phyloP scores from a whole-genome alignment of 2,888 invertebrate genomes.

The Scaptomyza flava region DNA sequence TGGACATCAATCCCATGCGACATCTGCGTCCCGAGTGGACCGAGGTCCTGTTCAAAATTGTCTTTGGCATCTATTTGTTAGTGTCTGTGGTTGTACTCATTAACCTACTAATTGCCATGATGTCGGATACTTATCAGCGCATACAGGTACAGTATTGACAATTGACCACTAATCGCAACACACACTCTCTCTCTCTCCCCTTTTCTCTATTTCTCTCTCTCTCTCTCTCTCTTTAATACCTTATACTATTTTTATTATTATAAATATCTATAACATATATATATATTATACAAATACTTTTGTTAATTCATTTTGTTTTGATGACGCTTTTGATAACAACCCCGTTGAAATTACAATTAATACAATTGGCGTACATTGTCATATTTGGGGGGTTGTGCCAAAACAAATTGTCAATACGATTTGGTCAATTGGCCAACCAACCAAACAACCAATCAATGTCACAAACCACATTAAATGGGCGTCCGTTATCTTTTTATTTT shows the following conservation, averaged over 20 bases:
- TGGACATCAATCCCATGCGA: constrained; percentile 91
- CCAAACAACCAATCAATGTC: constrained; percentile 42
- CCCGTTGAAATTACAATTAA: constrained; percentile 37
- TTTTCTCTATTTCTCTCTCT: constrained; percentile 57
- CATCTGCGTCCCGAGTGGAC: constrained; percentile 92
- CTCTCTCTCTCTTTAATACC: constrained; percentile 28
- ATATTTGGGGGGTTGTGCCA: constrained; percentile 49
- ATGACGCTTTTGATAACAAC: constrained; percentile 52
- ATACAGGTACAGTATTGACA: constrained; percentile 93
- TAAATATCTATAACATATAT: constrained; percentile 4
- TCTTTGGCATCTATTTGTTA: constrained; percentile 98
- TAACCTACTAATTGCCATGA: constrained; percentile 99
- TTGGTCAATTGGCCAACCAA: constrained; percentile 64
- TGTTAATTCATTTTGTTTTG: background rate
- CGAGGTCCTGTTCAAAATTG: constrained; percentile 93
- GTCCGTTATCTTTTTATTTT: constrained; percentile 79
- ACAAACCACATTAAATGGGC: constrained; percentile 52
- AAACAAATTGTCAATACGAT: constrained; percentile 18
- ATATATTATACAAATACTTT: constrained; percentile 6
- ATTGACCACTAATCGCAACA: constrained; percentile 77
- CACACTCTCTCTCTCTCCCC: constrained; percentile 44
- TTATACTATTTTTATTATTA: constrained; percentile 7
- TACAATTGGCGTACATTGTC: constrained; percentile 39
- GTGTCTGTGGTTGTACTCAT: constrained; percentile 99
- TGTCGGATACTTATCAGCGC: constrained; percentile 99